Percentiles rank a stretch among this genome's conserved stretches.
phyloP scores from a whole-genome alignment of 2,888 invertebrate species.

The Troides aeacus region DNA sequence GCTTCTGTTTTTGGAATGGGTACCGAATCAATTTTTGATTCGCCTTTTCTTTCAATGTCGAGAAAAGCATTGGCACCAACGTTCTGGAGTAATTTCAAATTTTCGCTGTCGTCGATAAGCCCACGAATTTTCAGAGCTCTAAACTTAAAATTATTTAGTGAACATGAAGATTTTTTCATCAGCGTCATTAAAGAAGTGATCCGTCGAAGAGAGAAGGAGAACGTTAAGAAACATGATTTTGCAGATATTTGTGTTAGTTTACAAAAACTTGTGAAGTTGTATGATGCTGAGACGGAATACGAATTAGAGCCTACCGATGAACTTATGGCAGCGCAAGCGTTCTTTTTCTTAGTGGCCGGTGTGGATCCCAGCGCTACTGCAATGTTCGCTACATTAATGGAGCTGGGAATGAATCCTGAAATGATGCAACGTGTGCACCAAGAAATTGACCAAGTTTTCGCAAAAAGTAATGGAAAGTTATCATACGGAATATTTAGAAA shows the following conservation, averaged over 20 bases:
- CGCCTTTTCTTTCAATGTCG: slow-evolving; percentile 49
- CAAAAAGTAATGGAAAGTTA: slow-evolving; percentile 41
- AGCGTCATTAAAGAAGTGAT: slow-evolving; percentile 36
- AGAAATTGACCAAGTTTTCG: slow-evolving; percentile 51
- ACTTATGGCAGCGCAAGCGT: slow-evolving; percentile 53
- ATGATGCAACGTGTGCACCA: slow-evolving; percentile 47
- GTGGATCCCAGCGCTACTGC: slow-evolving; percentile 57
- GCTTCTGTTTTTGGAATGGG: slow-evolving; percentile 63
- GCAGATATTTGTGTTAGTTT: slow-evolving; percentile 37
- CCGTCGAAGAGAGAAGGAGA: slow-evolving; percentile 30
- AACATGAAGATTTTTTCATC: slow-evolving; percentile 37
- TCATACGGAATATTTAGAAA: slow-evolving; percentile 54
- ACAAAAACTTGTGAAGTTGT: slow-evolving; percentile 43
- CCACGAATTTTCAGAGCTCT: slow-evolving; percentile 33
- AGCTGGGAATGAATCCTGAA: slow-evolving; percentile 53
- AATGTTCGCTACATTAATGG: slow-evolving; percentile 48
- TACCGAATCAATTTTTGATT: slow-evolving; percentile 54
- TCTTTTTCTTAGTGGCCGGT: slow-evolving; percentile 62
- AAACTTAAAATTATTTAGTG: slow-evolving; percentile 26
- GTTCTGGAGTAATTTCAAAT: slow-evolving; percentile 37
- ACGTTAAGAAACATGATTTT: slow-evolving; percentile 37
- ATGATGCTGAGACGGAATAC: slow-evolving; percentile 44
- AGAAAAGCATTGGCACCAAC: slow-evolving; percentile 35
- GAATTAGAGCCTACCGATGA: slow-evolving; percentile 54
- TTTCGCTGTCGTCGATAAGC: slow-evolving; percentile 36